Evolutionary conservation across 2,797 vertebrate species (phyloP), one percentile per base, ranked within the genome.

Genomic region (Enteromius thamalakanensis): DNA sequence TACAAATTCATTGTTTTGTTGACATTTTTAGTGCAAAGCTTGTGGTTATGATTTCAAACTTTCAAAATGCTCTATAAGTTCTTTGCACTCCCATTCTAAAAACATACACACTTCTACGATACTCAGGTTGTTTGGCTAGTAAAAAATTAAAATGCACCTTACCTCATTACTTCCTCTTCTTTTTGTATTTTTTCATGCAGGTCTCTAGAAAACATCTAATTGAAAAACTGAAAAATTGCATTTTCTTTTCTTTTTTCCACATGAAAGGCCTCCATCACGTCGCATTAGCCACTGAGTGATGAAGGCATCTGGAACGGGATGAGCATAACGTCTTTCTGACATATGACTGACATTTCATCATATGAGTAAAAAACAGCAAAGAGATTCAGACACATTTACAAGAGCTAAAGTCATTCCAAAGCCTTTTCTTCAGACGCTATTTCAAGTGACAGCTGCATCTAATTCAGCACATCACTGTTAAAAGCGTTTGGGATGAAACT

Each of bases 381-480:
- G 11, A 14, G 1, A 75, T 53, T 15, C 49, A 75, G 71, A 40
- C 74, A 76, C 40, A 62, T 76, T 76, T 76, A 60, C 75, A 29
- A 19, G 32, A 17, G 75, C 55, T 76, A 12, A 29, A 62, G 55
- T 45, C 53, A 3, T 4, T n/a, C 2, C 37, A 51, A 58, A 37
- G 51, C 32, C 11, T 14, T 40, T 76, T 17, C 72, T 5, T 58
- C 32, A 42, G n/a, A 45, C 0, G 15, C 74, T 26, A 26, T 76
- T 11, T 62, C 37, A 76, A 76, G n/a, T 76, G 74, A 76, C 74
- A 60, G 55, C 14, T 62, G n/a, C 55, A 6, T 60, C 74, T 76
- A 53, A 23, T 60, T 5, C 53, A 6, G n/a, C 14, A 0, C 32
- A n/a, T 75, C 1, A 4, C 32, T 15, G 32, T 29, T 74, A 6